Conservation (phyloP, 2,113 vertebrate species). For the Formicarius rufipectus region DNA sequence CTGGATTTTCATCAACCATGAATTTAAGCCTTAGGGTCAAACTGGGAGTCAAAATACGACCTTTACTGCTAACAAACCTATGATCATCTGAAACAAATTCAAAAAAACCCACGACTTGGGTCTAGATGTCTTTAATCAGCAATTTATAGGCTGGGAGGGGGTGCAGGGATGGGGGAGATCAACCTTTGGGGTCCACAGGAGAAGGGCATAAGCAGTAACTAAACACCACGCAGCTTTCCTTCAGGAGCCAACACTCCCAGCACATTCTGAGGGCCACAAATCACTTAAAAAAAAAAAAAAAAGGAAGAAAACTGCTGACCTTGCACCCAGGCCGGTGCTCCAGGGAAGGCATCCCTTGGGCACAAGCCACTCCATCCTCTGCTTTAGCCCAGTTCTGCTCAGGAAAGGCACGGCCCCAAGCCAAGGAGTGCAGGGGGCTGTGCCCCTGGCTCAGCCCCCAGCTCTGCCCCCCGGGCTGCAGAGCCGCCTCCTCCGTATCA, state of each 20-base stretch:
- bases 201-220: not conserved
- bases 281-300: not conserved
- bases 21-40: not conserved
- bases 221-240: not conserved
- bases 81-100: not conserved
- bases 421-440: not conserved
- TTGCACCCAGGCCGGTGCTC: not conserved
- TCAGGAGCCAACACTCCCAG: not conserved
- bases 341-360: not conserved
- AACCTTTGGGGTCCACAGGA: not conserved
- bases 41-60: not conserved
- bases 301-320: not conserved
- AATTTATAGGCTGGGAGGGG: not conserved
- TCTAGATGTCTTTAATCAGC: not conserved
- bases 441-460: not conserved
- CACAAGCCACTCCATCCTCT: not conserved
- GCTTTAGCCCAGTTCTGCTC: not conserved
- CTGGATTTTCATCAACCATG: not conserved
- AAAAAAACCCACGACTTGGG: rapidly evolving
- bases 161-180: not conserved
- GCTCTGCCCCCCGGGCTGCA: not conserved
- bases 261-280: not conserved
- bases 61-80: not conserved
- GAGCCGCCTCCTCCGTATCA: not conserved
- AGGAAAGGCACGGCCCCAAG: not conserved